Evolutionary conservation across 2,113 vertebrate genomes (phyloP), one percentile per base, ranked within the genome.

Genomic region (Motacilla alba): DNA sequence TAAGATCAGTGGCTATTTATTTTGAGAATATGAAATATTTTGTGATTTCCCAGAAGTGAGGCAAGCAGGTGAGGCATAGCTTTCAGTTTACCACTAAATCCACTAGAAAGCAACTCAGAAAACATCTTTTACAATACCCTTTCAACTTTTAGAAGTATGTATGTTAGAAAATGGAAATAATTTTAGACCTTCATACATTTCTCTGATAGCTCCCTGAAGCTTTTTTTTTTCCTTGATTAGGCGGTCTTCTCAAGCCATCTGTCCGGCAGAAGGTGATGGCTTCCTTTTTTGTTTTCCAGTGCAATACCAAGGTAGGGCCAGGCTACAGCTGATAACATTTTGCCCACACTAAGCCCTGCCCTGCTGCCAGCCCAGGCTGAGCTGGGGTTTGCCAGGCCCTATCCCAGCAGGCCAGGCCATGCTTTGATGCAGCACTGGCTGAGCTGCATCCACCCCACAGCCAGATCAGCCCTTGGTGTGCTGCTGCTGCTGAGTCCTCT

Each of bases 361-460:
- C 24, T 16, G 11, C 58, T 37, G 58, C 24, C 35, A 27, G 35
- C 35, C 24, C 6, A 5, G 35, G 58, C 24, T 8, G 11, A 18
- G 35, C 58, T 27, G 58, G 35, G 35, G 3, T 60, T 7, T 6
- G 11, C 24, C 3, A 5, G 5, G 23, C n/a, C 23, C 15, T 1
- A 7, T 35, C 56, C n/a, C 22, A 16, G n/a, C 56, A 35, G n/a
- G 23, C 15, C 22, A 2, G 7, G 15, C 23, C 56, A 7, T 35
- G 15, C n/a, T 59, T 59, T 59, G 10, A 17, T 17, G 23, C 23
- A 59, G 10, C 5, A 0, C n/a, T 26, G 58, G 58, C n/a, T 5
- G 10, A 60, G 24, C 58, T 2, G 0, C 3, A 5, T 18, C n/a
- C 3, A 0, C 7, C 15, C 15, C n/a, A 5, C n/a, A 1, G 56